These are phyloP conservation scores for Darevskia nairensis DNA, from an alignment of 2,797 vertebrate genomes.

Conservation along the genomic window DNA sequence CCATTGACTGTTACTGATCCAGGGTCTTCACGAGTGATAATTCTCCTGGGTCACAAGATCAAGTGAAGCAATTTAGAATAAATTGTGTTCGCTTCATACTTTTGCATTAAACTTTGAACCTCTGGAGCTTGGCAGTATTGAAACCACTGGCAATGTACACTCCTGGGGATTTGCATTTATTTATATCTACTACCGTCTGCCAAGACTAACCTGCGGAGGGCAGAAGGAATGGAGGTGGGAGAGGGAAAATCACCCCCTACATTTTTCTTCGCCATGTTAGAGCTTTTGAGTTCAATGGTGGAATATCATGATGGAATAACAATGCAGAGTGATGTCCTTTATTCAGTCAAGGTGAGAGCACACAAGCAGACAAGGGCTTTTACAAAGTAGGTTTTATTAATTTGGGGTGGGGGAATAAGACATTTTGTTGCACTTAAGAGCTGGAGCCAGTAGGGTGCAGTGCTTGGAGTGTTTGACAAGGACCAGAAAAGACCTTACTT, in stretches of 20 bases:
- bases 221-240: conserved; percentile 28
- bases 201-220: conserved; percentile 9
- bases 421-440: too few relatives aligned
- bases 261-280: conserved; percentile 36
- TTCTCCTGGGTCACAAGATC: conserved; percentile 41
- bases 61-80: conserved; percentile 71
- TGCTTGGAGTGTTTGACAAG: too few relatives aligned
- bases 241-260: not conserved
- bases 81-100: conserved; percentile 55
- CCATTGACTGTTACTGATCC: conserved; percentile 34
- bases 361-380: not conserved
- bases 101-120: conserved; percentile 70
- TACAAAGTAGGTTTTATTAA: not conserved
- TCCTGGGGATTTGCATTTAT: conserved; percentile 48
- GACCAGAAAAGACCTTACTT: too few relatives aligned
- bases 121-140: conserved; percentile 36
- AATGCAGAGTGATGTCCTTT: conserved; percentile 5
- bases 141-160: not conserved
- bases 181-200: conserved; percentile 42
- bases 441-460: too few relatives aligned
- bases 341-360: accelerated
- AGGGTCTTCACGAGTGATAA: conserved; percentile 46
- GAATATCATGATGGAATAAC: not conserved
- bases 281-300: conserved; percentile 6
- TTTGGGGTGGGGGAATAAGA: too few relatives aligned